These are phyloP conservation scores for Anticlea derivata DNA, from an alignment of 2,888 invertebrate genomes.

Conservation along the genomic window DNA sequence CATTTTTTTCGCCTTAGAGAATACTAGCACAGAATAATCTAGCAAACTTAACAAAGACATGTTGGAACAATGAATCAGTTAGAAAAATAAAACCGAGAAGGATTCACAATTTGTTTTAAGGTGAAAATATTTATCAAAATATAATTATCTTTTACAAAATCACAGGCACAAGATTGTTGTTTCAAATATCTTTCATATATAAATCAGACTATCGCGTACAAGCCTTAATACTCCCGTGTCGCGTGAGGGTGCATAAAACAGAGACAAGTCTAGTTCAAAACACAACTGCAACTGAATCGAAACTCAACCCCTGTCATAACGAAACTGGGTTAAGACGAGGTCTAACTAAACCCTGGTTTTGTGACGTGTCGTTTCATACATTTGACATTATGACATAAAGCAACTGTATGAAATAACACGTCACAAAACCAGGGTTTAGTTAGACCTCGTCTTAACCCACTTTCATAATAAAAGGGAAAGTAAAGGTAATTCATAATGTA, in stretches of 20 bases:
- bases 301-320: too few species aligned
- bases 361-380: too few species aligned
- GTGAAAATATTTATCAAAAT: constrained; percentile 19
- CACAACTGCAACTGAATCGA: neutral
- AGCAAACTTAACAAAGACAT: neutral
- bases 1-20: neutral
- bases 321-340: too few species aligned
- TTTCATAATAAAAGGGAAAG: too few species aligned
- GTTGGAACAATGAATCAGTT: neutral
- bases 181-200: constrained; percentile 16
- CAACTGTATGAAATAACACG: too few species aligned
- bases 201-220: constrained; percentile 15
- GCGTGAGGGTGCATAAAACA: constrained; percentile 4
- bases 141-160: constrained; percentile 20
- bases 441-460: too few species aligned
- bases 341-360: too few species aligned
- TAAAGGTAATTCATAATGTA: too few species aligned
- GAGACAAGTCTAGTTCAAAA: neutral
- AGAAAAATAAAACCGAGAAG: constrained; percentile 2
- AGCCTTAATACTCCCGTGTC: constrained; percentile 5
- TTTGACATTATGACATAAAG: too few species aligned
- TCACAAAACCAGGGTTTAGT: too few species aligned
- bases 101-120: neutral
- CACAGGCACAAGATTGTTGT: constrained; percentile 12
- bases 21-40: neutral